A percentile compares a stretch with the other conserved stretches of the same genome.
These are phyloP conservation scores for Riptortus pedestris DNA, from an alignment of 1,140 invertebrate genomes.

Conservation along the genomic window DNA sequence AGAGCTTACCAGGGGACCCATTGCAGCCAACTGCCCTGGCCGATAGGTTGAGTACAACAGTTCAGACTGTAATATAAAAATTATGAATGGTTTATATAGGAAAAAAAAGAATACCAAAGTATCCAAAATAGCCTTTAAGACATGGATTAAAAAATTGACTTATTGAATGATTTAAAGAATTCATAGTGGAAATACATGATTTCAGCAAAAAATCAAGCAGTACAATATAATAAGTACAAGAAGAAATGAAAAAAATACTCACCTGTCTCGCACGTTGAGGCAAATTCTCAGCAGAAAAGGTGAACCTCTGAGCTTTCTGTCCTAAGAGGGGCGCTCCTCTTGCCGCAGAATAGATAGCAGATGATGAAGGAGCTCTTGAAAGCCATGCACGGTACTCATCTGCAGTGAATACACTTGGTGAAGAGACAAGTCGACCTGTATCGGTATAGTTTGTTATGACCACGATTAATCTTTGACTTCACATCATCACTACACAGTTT, in stretches of 20 bases:
- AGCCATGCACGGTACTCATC: constrained; percentile 85
- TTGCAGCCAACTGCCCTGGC: constrained; percentile 30
- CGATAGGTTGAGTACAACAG: constrained; percentile 30
- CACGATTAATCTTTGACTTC: no score
- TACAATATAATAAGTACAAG: no score
- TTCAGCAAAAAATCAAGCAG: no score
- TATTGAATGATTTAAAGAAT: no score
- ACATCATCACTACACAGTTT: no score
- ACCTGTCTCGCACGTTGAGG: constrained; percentile 43
- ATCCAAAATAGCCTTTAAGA: no score
- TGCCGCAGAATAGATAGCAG: constrained; percentile 79
- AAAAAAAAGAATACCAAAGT: no score
- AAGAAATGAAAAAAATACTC: constrained; percentile 24
- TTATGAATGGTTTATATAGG: no score
- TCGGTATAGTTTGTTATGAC: background rate
- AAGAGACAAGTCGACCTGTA: constrained; percentile 49
- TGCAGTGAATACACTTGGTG: constrained; percentile 71
- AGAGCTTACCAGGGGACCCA: constrained; percentile 26
- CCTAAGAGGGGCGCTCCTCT: constrained; percentile 48
- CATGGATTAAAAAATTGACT: no score
- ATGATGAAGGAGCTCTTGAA: constrained; percentile 77
- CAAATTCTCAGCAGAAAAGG: constrained; percentile 75
- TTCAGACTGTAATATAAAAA: constrained; percentile 27
- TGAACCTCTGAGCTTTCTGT: constrained; percentile 58
- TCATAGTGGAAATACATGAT: no score